A percentile compares a stretch with the other conserved stretches of the same genome.
Conservation (phyloP, 23 tunicate genomes). For the Diplosoma virens region DNA sequence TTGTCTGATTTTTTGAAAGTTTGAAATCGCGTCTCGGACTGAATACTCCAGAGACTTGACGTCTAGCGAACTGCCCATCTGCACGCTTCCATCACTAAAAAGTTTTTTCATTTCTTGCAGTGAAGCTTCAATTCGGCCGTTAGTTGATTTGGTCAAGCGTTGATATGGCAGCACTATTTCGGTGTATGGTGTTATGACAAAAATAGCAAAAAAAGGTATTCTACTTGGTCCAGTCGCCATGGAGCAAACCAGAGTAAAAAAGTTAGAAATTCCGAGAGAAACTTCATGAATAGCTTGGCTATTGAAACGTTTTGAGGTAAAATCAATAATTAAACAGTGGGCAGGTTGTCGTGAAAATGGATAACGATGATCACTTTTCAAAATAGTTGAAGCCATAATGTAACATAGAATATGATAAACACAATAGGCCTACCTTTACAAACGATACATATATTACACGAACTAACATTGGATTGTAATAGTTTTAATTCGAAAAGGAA, state of each 20-base stretch:
- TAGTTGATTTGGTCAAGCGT: conserved; percentile 34
- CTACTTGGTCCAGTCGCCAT: conserved; percentile 53
- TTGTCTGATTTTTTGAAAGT: conserved; percentile 66
- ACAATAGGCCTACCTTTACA: too few species aligned
- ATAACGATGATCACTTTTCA: conserved; percentile 29
- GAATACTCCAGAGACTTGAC: conserved; percentile 27
- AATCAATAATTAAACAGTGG: conserved; percentile 60
- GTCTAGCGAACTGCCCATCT: background rate
- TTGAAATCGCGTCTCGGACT: conserved; percentile 39
- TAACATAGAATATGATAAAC: too few species aligned
- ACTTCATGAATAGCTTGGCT: conserved; percentile 13
- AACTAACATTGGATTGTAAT: too few species aligned
- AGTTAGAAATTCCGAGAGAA: conserved; percentile 30
- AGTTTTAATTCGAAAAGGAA: too few species aligned
- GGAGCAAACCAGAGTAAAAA: conserved; percentile 51
- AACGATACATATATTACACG: too few species aligned
- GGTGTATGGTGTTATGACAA: conserved; percentile 38
- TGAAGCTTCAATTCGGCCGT: conserved; percentile 21
- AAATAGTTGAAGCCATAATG: background rate
- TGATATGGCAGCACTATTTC: conserved; percentile 66
- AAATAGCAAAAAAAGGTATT: conserved; percentile 54
- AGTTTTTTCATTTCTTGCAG: conserved; percentile 27
- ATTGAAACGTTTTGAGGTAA: conserved; percentile 19
- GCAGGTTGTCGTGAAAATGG: conserved; percentile 79
- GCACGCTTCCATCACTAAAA: background rate